Conservation (phyloP, 2,797 vertebrate genomes). For the Miichthys miiuy region DNA sequence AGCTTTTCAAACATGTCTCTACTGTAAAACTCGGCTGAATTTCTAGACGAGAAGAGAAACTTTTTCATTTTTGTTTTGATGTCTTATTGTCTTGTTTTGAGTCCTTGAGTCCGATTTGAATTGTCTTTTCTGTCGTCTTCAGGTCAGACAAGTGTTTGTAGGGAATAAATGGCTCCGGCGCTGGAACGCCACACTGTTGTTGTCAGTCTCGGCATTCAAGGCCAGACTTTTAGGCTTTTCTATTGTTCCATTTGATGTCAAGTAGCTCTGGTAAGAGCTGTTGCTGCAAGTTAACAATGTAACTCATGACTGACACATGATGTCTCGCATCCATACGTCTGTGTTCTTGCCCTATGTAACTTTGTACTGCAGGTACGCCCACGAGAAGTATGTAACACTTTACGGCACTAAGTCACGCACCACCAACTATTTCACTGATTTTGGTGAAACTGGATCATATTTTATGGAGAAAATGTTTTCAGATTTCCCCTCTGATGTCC, state of each 20-base stretch:
- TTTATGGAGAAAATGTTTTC: no score
- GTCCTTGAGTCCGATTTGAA: background rate
- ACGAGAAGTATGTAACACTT: no score
- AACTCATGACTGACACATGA: background rate
- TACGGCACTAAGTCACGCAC: no score
- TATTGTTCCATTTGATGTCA: constrained; percentile 8
- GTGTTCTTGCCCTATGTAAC: no score
- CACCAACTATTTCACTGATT: no score
- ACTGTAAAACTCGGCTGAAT: background rate
- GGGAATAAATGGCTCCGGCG: background rate
- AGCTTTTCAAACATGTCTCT: constrained; percentile 11
- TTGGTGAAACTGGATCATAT: no score
- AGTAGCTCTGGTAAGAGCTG: background rate
- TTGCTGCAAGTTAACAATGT: background rate
- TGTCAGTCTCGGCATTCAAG: background rate
- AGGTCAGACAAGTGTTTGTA: background rate
- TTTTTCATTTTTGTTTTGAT: background rate
- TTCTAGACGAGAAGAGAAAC: background rate
- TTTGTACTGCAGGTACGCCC: no score
- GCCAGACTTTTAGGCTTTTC: background rate
- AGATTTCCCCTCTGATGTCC: no score
- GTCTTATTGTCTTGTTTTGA: background rate
- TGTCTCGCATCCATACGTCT: no score
- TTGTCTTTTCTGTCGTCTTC: background rate
- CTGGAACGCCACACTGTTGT: background rate